Percentiles rank a stretch among this genome's conserved stretches.
phyloP scores from a whole-genome alignment of 2,888 invertebrate genomes.

The Oxyscelio sp. region DNA sequence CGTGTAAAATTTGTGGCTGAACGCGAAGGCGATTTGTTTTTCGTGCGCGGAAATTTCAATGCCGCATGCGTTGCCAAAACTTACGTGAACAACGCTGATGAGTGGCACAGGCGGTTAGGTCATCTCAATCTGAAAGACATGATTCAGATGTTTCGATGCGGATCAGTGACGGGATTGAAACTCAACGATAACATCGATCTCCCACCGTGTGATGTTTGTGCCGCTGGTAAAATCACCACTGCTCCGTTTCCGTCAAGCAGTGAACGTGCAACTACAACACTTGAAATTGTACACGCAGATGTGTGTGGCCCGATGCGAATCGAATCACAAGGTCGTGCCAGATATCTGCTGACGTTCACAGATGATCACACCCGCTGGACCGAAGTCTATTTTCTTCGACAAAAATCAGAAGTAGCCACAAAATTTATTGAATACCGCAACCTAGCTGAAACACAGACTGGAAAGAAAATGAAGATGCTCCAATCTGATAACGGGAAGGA shows the following conservation, averaged over 20 bases:
- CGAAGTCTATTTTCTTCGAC: too few species aligned
- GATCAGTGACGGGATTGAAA: not conserved
- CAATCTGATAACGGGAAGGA: not conserved
- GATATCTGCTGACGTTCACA: too few species aligned
- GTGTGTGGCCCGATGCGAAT: slow-evolving; percentile 18
- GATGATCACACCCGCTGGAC: too few species aligned
- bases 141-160: not conserved
- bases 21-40: not conserved
- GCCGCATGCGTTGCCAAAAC: too few species aligned
- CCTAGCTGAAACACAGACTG: not conserved
- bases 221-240: slow-evolving; percentile 56
- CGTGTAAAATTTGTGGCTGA: not conserved
- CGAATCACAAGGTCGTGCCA: too few species aligned
- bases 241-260: slow-evolving; percentile 16
- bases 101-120: not conserved
- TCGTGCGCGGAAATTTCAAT: not conserved
- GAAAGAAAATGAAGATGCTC: not conserved
- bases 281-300: slow-evolving; percentile 17
- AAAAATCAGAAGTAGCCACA: too few species aligned
- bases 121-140: slow-evolving; percentile 19
- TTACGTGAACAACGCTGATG: not conserved
- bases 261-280: not conserved
- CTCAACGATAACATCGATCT: not conserved
- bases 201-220: not conserved
- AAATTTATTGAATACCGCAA: not conserved